phyloP scores from a whole-genome alignment of 2,113 vertebrate species.

The Thalassoma bifasciatum region DNA sequence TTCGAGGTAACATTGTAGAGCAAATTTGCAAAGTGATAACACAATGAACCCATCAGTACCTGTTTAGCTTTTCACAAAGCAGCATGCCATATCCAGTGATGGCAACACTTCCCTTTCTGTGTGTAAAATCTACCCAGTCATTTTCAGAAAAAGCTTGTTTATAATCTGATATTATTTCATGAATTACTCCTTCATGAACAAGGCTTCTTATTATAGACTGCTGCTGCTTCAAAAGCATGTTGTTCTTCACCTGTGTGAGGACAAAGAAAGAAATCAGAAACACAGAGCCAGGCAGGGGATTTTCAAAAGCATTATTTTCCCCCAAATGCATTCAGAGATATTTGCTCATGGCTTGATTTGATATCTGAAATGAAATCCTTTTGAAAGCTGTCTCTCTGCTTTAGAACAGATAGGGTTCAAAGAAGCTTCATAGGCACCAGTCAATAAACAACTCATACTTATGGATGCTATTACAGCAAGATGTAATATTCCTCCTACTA shows the following conservation, averaged over 20 bases:
- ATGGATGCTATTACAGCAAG: conserved; percentile 32
- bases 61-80: neutral
- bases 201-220: neutral
- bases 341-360: conserved; percentile 33
- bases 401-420: conserved; percentile 38
- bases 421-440: conserved; percentile 25
- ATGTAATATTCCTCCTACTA: conserved; percentile 31
- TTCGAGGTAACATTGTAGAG: conserved; percentile 7
- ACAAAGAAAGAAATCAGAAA: conserved; percentile 15
- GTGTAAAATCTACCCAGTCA: neutral
- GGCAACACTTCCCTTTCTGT: no score
- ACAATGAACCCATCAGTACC: neutral
- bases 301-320: conserved; percentile 3
- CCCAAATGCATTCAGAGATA: conserved; percentile 22
- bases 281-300: neutral
- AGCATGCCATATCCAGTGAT: neutral
- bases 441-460: conserved; percentile 53
- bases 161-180: neutral
- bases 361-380: conserved; percentile 56
- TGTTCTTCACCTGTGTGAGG: conserved; percentile 4
- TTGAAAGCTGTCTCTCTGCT: conserved; percentile 26
- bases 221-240: conserved; percentile 18
- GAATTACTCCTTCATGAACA: neutral
- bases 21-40: conserved; percentile 19
- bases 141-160: neutral